Base-by-base conservation (phyloP, 2,888 invertebrate species). In the Machimus rusticus region DNA sequence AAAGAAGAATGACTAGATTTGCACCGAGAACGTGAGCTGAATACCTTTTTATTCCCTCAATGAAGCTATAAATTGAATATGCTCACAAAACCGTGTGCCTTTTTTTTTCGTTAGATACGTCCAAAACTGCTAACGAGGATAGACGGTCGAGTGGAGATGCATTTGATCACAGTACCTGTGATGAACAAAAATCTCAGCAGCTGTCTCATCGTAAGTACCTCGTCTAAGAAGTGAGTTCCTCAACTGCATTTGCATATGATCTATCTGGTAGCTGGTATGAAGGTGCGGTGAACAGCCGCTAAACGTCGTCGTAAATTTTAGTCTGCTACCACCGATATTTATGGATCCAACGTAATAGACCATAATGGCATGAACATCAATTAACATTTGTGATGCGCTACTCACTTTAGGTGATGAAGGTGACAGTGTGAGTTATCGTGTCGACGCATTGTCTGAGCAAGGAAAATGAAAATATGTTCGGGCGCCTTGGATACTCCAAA, bases 1-100 rank as follows among this genome's bases (percentile, higher is more conserved):
- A 78, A 78, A 78, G 37, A 23, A 43, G 78, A 6, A 43, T 14
- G 78, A 78, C 37, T 78, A 23, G 78, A 39, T 78, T 78, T 39
- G 46, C 23, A 43, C 78, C 43, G 37, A 19, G 78, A 14, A 78
- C 78, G 78, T 78, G 78, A 78, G 46, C 12, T 8, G 78, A 78
- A 78, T 78, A 78, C 12, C 37, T 23, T 19, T n/a, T 66, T 23
- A n/a, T 43, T 16, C 78, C 14, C 46, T 78, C 46, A 78, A 78
- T 43, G 78, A 39, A 78, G 39, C 78, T 23, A 78, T 78, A 78
- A 78, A 78, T 78, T 78, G n/a, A 78, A 37, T 23, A 39, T 78
- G 19, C 12, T 28, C 28, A 2, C 37, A 39, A 78, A 78, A 78
- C 37, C n/a, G 23, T 19, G 23, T 12, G 12, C 12, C 12, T 14